Base-by-base conservation (phyloP, 2,888 invertebrate species). In the Biston betularia region DNA sequence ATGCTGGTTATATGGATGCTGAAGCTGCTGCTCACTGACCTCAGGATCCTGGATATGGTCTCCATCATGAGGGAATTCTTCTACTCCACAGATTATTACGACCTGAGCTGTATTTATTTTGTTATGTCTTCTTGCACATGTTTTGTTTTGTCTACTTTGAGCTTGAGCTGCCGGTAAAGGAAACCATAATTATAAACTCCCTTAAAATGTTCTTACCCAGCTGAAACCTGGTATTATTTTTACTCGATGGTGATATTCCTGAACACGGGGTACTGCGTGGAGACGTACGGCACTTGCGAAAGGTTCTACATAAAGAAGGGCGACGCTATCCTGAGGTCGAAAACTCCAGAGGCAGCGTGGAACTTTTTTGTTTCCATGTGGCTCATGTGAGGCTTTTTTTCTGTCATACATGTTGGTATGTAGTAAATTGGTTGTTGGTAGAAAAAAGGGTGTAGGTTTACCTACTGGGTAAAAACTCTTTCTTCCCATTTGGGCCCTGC, bases 191-290 rank as follows among this genome's bases (percentile, higher is more conserved):
- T n/a, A n/a, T n/a, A n/a, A n/a, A n/a, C n/a, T n/a, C n/a, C n/a
- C 24, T 15, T 33, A 1, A 50, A 50, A n/a, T 50, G 34, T 50
- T 50, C 50, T 50, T 50, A 75, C 76, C 7, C 65, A 84, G 95
- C 94, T 50, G 90, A 90, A 74, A 94, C 94, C 0, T 95, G 95
- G 95, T 96, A 95, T 78, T 95, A 95, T 78, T 94, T 93, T 8
- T 85, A 95, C 35, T 94, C 95, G 48, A 80, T 95, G 44, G 90
- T 94, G 57, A 86, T 96, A 42, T 89, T 95, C 56, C 82, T 96
- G 46, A 95, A 96, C 78, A 94, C 95, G 0, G 95, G 95, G 0
- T 93, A 95, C 61, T 89, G 90, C 12, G 86, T 95, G 0, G 86
- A 94, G 45, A 85, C 95, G 0, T 93, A 93, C 66, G 77, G 79